phyloP scores from a whole-genome alignment of 2,113 vertebrate species.

The Microtus oregoni region DNA sequence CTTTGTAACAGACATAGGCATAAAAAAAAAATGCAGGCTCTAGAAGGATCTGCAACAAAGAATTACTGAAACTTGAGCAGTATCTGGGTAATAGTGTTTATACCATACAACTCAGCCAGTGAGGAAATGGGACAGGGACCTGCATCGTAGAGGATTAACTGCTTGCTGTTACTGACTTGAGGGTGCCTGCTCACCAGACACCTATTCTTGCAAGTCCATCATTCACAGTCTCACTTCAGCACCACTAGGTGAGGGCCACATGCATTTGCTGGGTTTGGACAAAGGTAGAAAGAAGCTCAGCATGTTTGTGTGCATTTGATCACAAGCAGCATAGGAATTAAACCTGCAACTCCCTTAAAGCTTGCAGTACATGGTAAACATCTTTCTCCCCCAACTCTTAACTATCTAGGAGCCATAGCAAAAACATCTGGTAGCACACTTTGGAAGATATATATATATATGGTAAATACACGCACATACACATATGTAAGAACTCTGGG shows the following conservation, averaged over 20 bases:
- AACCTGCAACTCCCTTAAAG: rapidly evolving
- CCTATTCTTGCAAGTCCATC: neutral
- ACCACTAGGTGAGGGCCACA: neutral
- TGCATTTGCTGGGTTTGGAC: neutral
- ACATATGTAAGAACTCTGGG: too few relatives aligned
- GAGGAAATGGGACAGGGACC: neutral
- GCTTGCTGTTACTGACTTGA: neutral
- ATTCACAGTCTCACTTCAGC: neutral
- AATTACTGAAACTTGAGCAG: neutral
- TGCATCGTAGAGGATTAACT: too few relatives aligned
- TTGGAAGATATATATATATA: neutral
- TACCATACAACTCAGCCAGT: neutral
- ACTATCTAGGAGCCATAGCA: neutral
- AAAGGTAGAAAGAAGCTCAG: neutral
- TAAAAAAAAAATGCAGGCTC: neutral
- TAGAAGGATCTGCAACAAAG: neutral
- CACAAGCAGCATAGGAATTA: neutral
- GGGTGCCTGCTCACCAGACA: neutral
- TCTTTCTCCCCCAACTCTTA: neutral
- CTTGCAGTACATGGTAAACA: neutral
- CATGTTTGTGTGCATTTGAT: neutral
- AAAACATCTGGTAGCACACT: neutral
- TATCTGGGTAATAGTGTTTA: too few relatives aligned
- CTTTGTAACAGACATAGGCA: neutral
- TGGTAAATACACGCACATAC: neutral